phyloP scores from a whole-genome alignment of 2,113 vertebrate genomes.

The Rhinogobius similis region DNA sequence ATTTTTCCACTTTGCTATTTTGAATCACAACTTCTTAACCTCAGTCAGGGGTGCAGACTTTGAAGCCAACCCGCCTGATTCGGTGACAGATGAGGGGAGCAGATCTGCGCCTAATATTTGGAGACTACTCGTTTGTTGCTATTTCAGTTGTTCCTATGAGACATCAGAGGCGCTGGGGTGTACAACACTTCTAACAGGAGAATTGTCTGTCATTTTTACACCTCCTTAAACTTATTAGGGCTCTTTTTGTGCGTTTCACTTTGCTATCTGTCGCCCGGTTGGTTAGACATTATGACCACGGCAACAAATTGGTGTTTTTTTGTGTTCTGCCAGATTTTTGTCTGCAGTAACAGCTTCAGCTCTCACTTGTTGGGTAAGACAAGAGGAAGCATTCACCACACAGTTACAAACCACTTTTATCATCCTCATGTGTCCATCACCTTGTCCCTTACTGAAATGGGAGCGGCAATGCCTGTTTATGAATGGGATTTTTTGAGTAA shows the following conservation, averaged over 20 bases:
- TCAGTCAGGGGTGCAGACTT: constrained; percentile 23
- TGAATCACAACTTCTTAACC: constrained; percentile 37
- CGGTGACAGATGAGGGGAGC: constrained; percentile 35
- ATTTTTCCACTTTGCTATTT: constrained; percentile 19
- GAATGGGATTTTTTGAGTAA: too few relatives aligned
- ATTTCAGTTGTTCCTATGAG: constrained; percentile 43
- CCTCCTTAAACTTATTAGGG: constrained; percentile 43
- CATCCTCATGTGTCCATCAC: too few relatives aligned
- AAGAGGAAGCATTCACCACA: too few relatives aligned
- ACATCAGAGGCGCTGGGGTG: constrained; percentile 45
- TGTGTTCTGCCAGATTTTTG: too few relatives aligned
- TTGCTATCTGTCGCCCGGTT: not conserved
- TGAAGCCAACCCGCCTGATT: constrained; percentile 24
- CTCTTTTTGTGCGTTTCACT: constrained; percentile 29
- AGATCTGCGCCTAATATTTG: constrained; percentile 33
- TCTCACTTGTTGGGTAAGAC: too few relatives aligned
- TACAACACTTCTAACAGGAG: constrained; percentile 51
- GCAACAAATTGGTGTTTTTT: not conserved
- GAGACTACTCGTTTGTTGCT: constrained; percentile 27
- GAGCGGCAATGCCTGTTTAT: too few relatives aligned
- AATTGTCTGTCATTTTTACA: constrained; percentile 46
- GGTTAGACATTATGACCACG: not conserved
- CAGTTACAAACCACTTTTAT: too few relatives aligned
- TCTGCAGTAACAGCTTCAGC: too few relatives aligned
- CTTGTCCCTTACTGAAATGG: too few relatives aligned